phyloP scores from a whole-genome alignment of 2,888 invertebrate genomes.

The Oithona nana region DNA sequence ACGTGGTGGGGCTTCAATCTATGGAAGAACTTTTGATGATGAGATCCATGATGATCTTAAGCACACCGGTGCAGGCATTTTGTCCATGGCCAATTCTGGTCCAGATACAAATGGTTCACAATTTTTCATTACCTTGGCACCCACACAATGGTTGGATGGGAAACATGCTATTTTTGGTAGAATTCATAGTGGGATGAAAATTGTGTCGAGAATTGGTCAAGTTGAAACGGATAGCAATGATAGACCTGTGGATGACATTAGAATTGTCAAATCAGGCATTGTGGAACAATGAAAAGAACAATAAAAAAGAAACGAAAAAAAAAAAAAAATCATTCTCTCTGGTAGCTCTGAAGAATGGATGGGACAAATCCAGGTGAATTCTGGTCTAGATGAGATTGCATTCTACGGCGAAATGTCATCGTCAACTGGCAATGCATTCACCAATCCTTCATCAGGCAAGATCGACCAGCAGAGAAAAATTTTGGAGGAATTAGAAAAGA shows the following conservation, averaged over 20 bases:
- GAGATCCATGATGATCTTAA: constrained; percentile 84
- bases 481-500: constrained; percentile 18
- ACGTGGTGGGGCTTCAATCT: constrained; percentile 87
- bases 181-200: constrained; percentile 66
- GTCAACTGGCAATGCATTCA: background rate
- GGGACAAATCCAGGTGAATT: too few species aligned
- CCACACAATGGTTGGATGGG: constrained; percentile 92
- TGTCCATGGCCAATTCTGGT: constrained; percentile 94
- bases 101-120: constrained; percentile 93
- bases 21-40: constrained; percentile 82
- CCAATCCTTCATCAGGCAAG: constrained; percentile 15
- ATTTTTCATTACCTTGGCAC: constrained; percentile 89
- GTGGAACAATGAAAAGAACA: too few species aligned
- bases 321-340: too few species aligned
- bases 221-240: constrained; percentile 86
- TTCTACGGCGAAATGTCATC: too few species aligned
- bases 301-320: too few species aligned
- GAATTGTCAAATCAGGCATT: background rate
- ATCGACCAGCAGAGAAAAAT: constrained; percentile 18
- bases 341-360: too few species aligned
- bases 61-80: constrained; percentile 77
- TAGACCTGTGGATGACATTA: constrained; percentile 65
- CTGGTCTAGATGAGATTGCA: too few species aligned
- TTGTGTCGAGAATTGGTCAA: constrained; percentile 74
- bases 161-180: constrained; percentile 94